Percentiles rank a stretch among this genome's conserved stretches.
phyloP scores from a whole-genome alignment of 2,113 vertebrate species.

The Cygnus buccinator region DNA sequence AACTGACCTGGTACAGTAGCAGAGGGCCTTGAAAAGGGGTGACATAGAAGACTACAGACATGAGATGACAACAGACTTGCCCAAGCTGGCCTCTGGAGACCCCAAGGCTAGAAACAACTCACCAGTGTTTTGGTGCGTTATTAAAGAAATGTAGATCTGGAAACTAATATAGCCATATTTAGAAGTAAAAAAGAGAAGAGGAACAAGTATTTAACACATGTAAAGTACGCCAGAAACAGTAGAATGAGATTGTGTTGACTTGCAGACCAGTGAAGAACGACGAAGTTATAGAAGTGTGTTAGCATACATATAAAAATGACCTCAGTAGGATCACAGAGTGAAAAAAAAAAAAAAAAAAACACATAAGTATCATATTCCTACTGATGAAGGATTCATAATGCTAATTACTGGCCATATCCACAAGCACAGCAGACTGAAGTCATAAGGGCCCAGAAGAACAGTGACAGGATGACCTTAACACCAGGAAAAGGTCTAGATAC shows the following conservation, averaged over 20 bases:
- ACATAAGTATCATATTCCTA: background rate
- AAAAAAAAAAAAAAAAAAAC: background rate
- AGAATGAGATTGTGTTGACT: background rate
- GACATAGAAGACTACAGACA: background rate
- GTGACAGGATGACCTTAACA: background rate
- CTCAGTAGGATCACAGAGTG: background rate
- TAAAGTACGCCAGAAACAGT: background rate
- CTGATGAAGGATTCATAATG: background rate
- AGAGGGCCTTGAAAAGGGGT: background rate
- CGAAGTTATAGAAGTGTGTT: background rate
- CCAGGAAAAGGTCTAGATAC: background rate
- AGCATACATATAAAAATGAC: background rate
- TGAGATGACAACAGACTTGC: background rate
- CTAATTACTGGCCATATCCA: background rate
- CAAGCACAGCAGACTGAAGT: background rate
- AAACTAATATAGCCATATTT: background rate
- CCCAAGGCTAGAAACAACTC: background rate
- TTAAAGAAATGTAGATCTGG: background rate
- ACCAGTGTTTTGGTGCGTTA: background rate
- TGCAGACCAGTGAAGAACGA: background rate
- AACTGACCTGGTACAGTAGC: background rate
- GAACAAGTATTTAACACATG: background rate
- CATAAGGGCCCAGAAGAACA: background rate
- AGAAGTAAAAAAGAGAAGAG: background rate
- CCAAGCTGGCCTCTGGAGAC: background rate